Conservation (phyloP, 2,888 invertebrate species). For the Bombylius discolor region DNA sequence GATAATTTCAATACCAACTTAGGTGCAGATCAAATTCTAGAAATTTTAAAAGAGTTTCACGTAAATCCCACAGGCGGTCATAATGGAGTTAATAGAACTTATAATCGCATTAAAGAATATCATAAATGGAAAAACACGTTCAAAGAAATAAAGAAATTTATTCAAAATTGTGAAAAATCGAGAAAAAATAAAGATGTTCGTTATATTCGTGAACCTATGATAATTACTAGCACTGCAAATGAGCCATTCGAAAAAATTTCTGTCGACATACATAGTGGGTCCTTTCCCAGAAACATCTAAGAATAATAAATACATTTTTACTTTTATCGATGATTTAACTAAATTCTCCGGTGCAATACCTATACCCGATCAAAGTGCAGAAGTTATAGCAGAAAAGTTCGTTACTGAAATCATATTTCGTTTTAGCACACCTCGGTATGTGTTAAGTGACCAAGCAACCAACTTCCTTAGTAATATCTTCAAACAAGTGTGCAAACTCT, state of each 20-base stretch:
- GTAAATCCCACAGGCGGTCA: constrained; percentile 14
- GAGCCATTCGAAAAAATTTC: constrained; percentile 19
- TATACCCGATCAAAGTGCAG: constrained; percentile 21
- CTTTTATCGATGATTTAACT: constrained; percentile 19
- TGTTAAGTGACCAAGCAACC: not conserved
- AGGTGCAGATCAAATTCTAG: not conserved
- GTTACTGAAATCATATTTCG: not conserved
- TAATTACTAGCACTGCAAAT: no score
- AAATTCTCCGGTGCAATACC: constrained; percentile 20
- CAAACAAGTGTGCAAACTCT: not conserved
- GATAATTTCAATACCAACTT: no score
- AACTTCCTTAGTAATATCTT: not conserved
- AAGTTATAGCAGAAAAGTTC: constrained; percentile 20
- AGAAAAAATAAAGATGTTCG: constrained; percentile 1
- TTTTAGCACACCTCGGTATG: not conserved
- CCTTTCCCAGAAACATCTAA: constrained; percentile 17
- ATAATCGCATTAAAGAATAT: constrained; percentile 17
- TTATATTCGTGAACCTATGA: constrained; percentile 11
- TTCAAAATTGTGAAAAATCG: no score
- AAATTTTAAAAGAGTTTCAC: constrained; percentile 14
- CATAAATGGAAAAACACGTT: constrained; percentile 24
- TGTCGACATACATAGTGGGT: constrained; percentile 23
- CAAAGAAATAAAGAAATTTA: constrained; percentile 21
- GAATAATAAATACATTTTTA: constrained; percentile 19
- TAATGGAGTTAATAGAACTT: constrained; percentile 16